These are phyloP conservation scores for Distichodus sexfasciatus DNA, from an alignment of 2,797 vertebrate genomes.

Conservation along the genomic window DNA sequence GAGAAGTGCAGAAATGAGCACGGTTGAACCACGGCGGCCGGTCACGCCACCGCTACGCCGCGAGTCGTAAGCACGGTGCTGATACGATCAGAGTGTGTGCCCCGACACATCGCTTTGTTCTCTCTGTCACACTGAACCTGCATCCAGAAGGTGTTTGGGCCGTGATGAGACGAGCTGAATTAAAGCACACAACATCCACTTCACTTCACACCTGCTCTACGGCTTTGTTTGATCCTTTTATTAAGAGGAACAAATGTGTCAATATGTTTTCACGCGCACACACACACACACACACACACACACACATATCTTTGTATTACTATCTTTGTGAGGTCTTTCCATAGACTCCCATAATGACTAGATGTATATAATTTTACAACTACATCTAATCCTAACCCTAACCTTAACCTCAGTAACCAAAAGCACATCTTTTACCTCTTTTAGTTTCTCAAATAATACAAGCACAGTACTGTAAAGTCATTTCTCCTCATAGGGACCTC, in stretches of 20 bases:
- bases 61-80: slow-evolving; percentile 4
- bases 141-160: slow-evolving; percentile 10
- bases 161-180: slow-evolving; percentile 6
- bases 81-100: background rate
- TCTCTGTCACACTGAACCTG: background rate
- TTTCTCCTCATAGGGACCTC: too few species aligned
- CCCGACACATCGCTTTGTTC: background rate
- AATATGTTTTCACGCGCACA: slow-evolving; percentile 39
- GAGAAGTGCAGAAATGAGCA: too few species aligned
- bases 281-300: slow-evolving; percentile 18
- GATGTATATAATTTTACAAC: too few species aligned
- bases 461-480: too few species aligned
- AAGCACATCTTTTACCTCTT: too few species aligned
- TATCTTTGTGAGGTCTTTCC: too few species aligned
- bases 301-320: too few species aligned
- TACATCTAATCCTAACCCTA: too few species aligned
- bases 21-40: background rate
- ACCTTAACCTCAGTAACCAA: too few species aligned
- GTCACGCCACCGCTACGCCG: background rate
- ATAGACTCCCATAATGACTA: too few species aligned
- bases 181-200: background rate
- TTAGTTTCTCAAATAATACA: too few species aligned
- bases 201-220: slow-evolving; percentile 21
- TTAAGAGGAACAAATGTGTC: too few species aligned
- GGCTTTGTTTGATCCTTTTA: slow-evolving; percentile 21